Conservation (phyloP, 2,113 vertebrate species). For the Erinaceus europaeus region DNA sequence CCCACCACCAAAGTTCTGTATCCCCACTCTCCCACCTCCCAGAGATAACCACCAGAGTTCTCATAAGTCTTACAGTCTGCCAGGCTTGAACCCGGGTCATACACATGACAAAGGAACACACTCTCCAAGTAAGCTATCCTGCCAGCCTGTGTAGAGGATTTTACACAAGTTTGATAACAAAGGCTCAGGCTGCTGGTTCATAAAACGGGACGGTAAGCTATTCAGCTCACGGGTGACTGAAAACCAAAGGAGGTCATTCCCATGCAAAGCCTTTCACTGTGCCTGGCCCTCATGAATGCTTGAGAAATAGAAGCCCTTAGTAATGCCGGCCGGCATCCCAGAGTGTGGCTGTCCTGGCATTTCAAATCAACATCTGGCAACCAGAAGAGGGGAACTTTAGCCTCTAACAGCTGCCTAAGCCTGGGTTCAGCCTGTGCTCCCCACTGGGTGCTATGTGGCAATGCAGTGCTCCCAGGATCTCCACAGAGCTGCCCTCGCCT, state of each 20-base stretch:
- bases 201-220: neutral
- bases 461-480: neutral
- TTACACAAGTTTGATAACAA: neutral
- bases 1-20: too few relatives aligned
- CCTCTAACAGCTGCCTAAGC: neutral
- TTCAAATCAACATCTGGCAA: neutral
- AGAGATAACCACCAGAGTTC: too few relatives aligned
- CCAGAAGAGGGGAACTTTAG: neutral
- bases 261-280: neutral
- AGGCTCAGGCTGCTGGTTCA: neutral
- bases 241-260: neutral
- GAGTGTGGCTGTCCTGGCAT: neutral
- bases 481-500: neutral
- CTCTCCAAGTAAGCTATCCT: too few relatives aligned
- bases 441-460: neutral
- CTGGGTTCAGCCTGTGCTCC: neutral
- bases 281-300: neutral
- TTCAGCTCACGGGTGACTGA: neutral
- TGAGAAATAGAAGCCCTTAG: slow-evolving; percentile 2
- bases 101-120: too few relatives aligned
- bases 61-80: too few relatives aligned
- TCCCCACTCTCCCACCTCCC: too few relatives aligned
- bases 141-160: neutral
- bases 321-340: neutral
- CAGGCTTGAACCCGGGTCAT: too few relatives aligned